Conservation (phyloP, 23 tunicate genomes). For the Styela clava region DNA sequence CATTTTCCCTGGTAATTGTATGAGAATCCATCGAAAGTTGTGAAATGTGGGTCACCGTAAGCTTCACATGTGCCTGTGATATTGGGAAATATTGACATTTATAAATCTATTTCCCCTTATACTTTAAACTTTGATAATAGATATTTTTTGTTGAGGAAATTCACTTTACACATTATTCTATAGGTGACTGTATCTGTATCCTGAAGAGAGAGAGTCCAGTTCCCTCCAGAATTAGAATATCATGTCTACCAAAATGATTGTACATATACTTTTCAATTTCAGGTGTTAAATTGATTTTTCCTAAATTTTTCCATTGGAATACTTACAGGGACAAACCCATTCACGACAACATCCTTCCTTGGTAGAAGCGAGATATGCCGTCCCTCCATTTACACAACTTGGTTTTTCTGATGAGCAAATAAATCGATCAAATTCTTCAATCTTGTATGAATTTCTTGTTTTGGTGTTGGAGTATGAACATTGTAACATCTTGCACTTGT, state of each 20-base stretch:
- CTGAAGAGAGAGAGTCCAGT: too few species aligned
- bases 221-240: too few species aligned
- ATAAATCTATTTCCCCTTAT: background rate
- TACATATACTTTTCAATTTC: too few species aligned
- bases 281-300: too few species aligned
- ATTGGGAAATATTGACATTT: background rate
- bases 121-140: too few species aligned
- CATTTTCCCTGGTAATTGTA: conserved; percentile 70
- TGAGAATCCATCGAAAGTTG: conserved; percentile 51
- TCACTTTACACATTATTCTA: too few species aligned
- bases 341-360: conserved; percentile 58
- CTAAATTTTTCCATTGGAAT: background rate
- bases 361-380: conserved; percentile 41
- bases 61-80: conserved; percentile 42
- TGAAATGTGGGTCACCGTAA: conserved; percentile 63
- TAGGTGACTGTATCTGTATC: too few species aligned
- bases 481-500: conserved; percentile 52
- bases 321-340: conserved; percentile 71
- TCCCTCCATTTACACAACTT: conserved; percentile 37
- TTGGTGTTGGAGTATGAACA: conserved; percentile 39
- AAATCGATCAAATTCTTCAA: conserved; percentile 40
- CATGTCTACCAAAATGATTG: too few species aligned
- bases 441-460: conserved; percentile 25
- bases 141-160: too few species aligned
- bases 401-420: conserved; percentile 32